A percentile compares a stretch with the other conserved stretches of the same genome.
Evolutionary conservation across 2,113 vertebrate genomes (phyloP).

Genomic region (Tenrec ecaudatus): DNA sequence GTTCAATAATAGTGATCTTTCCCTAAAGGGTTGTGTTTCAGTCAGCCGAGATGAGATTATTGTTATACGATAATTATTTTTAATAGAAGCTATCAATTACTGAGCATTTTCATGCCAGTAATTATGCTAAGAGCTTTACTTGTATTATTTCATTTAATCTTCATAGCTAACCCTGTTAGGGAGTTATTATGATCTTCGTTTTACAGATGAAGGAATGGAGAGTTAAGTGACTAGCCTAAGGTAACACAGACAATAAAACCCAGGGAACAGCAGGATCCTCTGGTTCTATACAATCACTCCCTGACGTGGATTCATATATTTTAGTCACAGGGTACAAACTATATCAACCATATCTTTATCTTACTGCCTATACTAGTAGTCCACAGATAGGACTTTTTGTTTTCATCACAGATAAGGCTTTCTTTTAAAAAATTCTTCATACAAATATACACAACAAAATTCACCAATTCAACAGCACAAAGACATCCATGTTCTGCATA

Average conservation of each 20-base stretch:
- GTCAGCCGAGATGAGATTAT: conserved; percentile 57
- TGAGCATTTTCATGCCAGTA: background rate
- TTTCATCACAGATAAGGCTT: background rate
- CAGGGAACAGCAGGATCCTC: conserved; percentile 5
- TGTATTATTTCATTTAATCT: conserved; percentile 61
- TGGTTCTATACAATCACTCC: conserved; percentile 1
- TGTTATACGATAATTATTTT: conserved; percentile 68
- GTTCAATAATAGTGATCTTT: conserved; percentile 59
- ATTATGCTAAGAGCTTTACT: conserved; percentile 50
- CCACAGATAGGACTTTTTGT: background rate
- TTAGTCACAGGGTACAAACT: background rate
- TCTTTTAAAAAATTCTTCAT: background rate
- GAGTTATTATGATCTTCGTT: conserved; percentile 53
- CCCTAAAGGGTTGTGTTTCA: conserved; percentile 51
- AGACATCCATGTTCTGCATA: background rate
- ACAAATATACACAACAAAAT: background rate
- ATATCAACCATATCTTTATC: background rate
- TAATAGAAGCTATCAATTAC: conserved; percentile 72
- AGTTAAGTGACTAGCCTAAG: conserved; percentile 49
- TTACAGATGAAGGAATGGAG: conserved; percentile 68
- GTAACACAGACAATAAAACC: conserved; percentile 56
- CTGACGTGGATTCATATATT: background rate
- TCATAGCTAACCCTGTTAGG: conserved; percentile 43
- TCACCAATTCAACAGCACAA: background rate
- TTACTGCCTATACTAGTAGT: background rate